Percentiles rank a stretch among this genome's conserved stretches.
Evolutionary conservation across 2,113 vertebrate genomes (phyloP).

Genomic region (Choloepus hoffmanni): DNA sequence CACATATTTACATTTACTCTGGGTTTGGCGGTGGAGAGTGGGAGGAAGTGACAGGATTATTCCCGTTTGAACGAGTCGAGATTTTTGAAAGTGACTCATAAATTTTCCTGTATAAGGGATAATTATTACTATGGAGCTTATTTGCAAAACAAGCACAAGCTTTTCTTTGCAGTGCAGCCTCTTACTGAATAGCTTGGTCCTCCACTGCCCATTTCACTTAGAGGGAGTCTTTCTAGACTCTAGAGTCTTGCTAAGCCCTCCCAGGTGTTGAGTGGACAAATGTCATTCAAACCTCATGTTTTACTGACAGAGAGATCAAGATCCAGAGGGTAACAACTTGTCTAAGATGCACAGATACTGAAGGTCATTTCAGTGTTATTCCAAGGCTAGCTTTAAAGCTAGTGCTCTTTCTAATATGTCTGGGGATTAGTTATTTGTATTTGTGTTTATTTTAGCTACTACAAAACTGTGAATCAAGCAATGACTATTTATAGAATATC

Average conservation of each 20-base stretch:
- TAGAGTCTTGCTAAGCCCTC: not conserved
- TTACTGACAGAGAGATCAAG: too few species aligned
- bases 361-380: not conserved
- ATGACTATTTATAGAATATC: not conserved
- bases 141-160: not conserved
- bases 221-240: too few species aligned
- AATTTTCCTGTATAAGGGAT: rapidly evolving
- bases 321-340: too few species aligned
- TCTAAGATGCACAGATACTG: rapidly evolving
- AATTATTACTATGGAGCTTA: not conserved
- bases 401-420: rapidly evolving
- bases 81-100: not conserved
- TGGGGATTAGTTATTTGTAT: not conserved
- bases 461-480: not conserved
- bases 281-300: not conserved
- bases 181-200: rapidly evolving
- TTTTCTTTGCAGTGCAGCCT: not conserved
- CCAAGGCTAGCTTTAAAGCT: not conserved
- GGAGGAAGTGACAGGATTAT: not conserved
- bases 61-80: not conserved
- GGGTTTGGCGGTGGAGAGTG: too few species aligned
- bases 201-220: rapidly evolving
- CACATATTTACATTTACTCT: rapidly evolving
- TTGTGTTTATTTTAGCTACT: not conserved
- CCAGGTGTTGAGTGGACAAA: rapidly evolving